A percentile compares a stretch with the other conserved stretches of the same genome.
These are phyloP conservation scores for Dreissena polymorpha DNA, from an alignment of 1,140 invertebrate species.

Conservation along the genomic window DNA sequence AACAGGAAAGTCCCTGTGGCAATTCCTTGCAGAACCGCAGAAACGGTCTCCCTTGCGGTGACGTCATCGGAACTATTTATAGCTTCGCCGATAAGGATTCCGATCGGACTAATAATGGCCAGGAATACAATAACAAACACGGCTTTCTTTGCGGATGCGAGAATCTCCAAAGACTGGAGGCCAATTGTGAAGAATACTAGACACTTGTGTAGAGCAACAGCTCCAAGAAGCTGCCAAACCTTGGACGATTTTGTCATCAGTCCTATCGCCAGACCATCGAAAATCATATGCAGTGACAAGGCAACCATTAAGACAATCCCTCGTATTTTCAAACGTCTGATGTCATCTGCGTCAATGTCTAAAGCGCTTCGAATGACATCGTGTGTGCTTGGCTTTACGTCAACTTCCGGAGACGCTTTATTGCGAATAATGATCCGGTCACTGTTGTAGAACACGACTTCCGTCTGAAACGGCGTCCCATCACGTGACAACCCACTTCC, in stretches of 20 bases:
- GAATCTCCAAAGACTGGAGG: slow-evolving; percentile 83
- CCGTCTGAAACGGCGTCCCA: neutral
- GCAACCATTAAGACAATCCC: slow-evolving; percentile 67
- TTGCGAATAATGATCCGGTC: slow-evolving; percentile 14
- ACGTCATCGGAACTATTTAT: slow-evolving; percentile 71
- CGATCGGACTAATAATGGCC: slow-evolving; percentile 85
- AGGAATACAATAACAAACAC: slow-evolving; percentile 77
- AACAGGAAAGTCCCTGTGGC: slow-evolving; percentile 94
- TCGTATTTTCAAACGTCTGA: slow-evolving; percentile 60
- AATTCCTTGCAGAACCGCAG: slow-evolving; percentile 83
- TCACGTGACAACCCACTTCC: neutral
- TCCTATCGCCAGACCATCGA: slow-evolving; percentile 71
- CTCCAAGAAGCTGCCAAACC: slow-evolving; percentile 86
- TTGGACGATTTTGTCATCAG: slow-evolving; percentile 79
- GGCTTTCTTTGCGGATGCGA: slow-evolving; percentile 79
- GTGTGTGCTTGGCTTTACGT: neutral
- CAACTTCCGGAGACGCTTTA: neutral
- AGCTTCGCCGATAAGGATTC: slow-evolving; percentile 83
- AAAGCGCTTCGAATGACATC: neutral
- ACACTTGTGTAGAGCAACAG: slow-evolving; percentile 84
- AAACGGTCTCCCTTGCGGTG: slow-evolving; percentile 71
- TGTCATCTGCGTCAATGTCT: neutral
- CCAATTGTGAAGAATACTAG: slow-evolving; percentile 91
- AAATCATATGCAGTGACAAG: slow-evolving; percentile 72
- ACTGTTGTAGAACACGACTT: slow-evolving; percentile 13